phyloP scores from a whole-genome alignment of 1,140 invertebrate species.

The Argopecten irradians region DNA sequence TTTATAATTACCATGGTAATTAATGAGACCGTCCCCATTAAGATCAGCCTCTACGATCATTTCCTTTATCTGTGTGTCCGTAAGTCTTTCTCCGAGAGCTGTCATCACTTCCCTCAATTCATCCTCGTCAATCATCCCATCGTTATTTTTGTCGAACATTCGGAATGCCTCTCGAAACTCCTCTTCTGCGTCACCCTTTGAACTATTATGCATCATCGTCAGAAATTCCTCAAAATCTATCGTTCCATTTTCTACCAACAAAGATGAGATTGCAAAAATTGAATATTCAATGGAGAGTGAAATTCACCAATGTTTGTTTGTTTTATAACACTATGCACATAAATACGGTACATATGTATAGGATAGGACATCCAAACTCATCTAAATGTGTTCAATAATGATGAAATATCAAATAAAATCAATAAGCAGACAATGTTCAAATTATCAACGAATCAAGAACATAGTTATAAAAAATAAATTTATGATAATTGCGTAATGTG shows the following conservation, averaged over 20 bases:
- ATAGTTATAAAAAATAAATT: too few species aligned
- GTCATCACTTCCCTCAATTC: slow-evolving; percentile 32
- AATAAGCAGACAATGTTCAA: too few species aligned
- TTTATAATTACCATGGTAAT: slow-evolving; percentile 35
- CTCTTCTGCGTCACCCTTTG: slow-evolving; percentile 29
- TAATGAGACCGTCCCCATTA: slow-evolving; percentile 31
- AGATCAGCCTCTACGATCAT: slow-evolving; percentile 32
- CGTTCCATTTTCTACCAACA: slow-evolving; percentile 44
- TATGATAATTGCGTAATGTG: too few species aligned
- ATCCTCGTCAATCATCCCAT: slow-evolving; percentile 24
- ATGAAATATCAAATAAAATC: too few species aligned
- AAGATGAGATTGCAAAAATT: not conserved
- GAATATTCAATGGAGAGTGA: not conserved
- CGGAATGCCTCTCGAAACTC: slow-evolving; percentile 25
- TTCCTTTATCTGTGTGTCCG: slow-evolving; percentile 34
- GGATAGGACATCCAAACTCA: too few species aligned
- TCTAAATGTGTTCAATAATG: too few species aligned
- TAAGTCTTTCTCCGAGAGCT: slow-evolving; percentile 36
- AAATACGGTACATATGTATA: too few species aligned
- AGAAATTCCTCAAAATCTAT: slow-evolving; percentile 55
- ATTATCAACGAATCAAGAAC: too few species aligned
- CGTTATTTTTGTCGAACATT: slow-evolving; percentile 35
- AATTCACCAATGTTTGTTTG: too few species aligned
- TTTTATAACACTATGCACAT: too few species aligned
- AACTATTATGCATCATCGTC: slow-evolving; percentile 47